Evolutionary conservation across 2,888 invertebrate genomes (phyloP).

Genomic region (Fissipunctia ypsillon): DNA sequence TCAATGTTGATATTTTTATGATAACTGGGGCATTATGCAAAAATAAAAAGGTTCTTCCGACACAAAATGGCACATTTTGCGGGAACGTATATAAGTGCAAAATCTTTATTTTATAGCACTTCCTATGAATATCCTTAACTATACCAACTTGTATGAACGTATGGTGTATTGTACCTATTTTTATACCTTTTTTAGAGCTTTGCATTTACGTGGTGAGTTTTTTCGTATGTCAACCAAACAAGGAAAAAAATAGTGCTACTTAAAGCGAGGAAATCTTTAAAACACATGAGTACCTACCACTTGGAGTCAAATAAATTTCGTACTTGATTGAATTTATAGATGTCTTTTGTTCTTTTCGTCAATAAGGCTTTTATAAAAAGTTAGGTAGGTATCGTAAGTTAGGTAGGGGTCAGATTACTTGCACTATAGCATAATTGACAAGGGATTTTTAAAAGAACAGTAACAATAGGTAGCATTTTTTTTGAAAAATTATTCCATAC

Average conservation of each 20-base stretch:
- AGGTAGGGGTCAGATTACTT: too few species aligned
- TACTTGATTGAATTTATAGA: background rate
- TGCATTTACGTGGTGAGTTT: background rate
- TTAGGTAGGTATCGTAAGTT: too few species aligned
- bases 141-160: background rate
- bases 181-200: background rate
- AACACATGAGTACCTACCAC: background rate
- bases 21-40: constrained; percentile 4
- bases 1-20: constrained; percentile 6
- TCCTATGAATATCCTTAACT: background rate
- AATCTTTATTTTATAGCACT: constrained; percentile 45
- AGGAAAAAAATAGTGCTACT: constrained; percentile 1
- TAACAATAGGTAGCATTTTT: too few species aligned
- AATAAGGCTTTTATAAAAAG: too few species aligned
- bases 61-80: constrained; percentile 21
- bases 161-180: background rate
- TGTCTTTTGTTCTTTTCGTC: too few species aligned
- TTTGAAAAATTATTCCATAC: too few species aligned
- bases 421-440: too few species aligned
- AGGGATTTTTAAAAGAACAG: too few species aligned
- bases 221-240: constrained; percentile 1
- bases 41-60: constrained; percentile 10
- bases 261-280: background rate
- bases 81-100: constrained; percentile 13
- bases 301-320: background rate